Percentiles rank a stretch among this genome's conserved stretches.
Conservation (phyloP, 2,797 vertebrate species). For the Chaunax sp. region DNA sequence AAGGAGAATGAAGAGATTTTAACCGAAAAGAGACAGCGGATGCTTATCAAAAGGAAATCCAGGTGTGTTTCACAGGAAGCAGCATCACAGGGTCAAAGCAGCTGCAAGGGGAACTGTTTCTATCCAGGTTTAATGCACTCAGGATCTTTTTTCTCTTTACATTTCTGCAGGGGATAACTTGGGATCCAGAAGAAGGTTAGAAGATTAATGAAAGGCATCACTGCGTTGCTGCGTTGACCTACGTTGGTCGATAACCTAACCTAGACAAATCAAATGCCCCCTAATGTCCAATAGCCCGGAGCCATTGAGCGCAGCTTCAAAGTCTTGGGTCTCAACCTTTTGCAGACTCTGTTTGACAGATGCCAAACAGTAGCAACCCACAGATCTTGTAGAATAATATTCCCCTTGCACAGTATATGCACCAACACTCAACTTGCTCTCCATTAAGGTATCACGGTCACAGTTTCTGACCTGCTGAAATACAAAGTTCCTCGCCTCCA, state of each 20-base stretch:
- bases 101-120: background rate
- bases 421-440: constrained; percentile 16
- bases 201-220: constrained; percentile 41
- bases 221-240: constrained; percentile 44
- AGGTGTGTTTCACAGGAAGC: background rate
- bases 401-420: constrained; percentile 18
- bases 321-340: constrained; percentile 44
- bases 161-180: background rate
- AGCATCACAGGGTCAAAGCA: background rate
- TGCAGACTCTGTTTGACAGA: constrained; percentile 44
- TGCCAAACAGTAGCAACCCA: constrained; percentile 48
- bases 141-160: background rate
- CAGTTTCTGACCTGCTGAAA: constrained; percentile 38
- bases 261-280: constrained; percentile 57
- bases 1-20: background rate
- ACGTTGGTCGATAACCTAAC: constrained; percentile 57
- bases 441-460: constrained; percentile 5
- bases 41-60: background rate
- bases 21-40: background rate
- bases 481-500: constrained; percentile 25
- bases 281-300: constrained; percentile 50
- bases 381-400: constrained; percentile 34
- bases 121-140: background rate
- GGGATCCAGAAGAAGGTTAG: constrained; percentile 3
- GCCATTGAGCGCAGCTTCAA: constrained; percentile 53